These are phyloP conservation scores for Halcyon leucocephala DNA, from an alignment of 2,797 vertebrate genomes.

Conservation along the genomic window DNA sequence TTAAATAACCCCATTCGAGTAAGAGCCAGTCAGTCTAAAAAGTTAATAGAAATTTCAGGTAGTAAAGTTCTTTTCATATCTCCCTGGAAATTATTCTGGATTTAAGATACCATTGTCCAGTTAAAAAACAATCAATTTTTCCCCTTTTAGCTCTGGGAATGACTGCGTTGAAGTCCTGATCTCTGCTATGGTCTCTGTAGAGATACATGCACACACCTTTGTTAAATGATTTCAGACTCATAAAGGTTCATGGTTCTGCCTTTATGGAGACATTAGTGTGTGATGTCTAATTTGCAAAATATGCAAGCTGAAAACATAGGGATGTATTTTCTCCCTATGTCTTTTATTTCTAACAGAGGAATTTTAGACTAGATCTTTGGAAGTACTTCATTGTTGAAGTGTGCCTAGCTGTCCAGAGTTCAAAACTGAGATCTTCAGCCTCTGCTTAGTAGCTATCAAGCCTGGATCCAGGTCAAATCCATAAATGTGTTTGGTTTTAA, in stretches of 20 bases:
- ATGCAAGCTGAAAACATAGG: not conserved
- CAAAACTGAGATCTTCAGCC: not conserved
- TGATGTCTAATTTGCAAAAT: not conserved
- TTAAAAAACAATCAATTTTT: not conserved
- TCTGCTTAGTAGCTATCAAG: not conserved
- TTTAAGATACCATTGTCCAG: not conserved
- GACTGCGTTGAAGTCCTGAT: not conserved
- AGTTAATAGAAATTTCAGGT: not conserved
- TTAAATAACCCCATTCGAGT: not conserved
- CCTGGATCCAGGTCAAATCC: not conserved
- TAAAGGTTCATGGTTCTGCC: not conserved
- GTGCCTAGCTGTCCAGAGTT: not conserved
- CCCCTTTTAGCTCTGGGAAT: not conserved
- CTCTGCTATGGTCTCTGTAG: accelerated
- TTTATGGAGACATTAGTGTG: not conserved
- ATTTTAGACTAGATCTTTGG: not conserved
- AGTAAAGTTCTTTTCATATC: not conserved
- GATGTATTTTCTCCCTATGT: not conserved
- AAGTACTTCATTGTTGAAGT: not conserved
- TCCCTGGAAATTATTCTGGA: not conserved
- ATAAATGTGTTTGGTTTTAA: not conserved
- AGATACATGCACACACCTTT: not conserved
- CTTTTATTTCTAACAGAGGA: not conserved
- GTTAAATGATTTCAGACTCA: not conserved
- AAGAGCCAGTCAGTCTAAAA: not conserved